Conservation (phyloP, 1,140 invertebrate genomes). For the Papilio polyxenes region DNA sequence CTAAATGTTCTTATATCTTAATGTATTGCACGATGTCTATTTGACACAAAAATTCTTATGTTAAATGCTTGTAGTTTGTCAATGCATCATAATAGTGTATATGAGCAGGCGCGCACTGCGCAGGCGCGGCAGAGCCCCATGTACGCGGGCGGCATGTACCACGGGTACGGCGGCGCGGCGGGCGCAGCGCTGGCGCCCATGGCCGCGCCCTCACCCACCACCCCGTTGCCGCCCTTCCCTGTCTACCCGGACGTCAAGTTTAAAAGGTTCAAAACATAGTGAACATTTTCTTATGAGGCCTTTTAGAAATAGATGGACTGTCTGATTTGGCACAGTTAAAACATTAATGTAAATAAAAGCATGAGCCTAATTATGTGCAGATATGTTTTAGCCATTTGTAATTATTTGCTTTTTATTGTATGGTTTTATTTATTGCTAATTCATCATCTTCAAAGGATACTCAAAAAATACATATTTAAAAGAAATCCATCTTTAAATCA, state of each 20-base stretch:
- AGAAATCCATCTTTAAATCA: too few species aligned
- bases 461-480: too few species aligned
- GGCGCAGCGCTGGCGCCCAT: conserved; percentile 68
- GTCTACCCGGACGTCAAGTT: conserved; percentile 95
- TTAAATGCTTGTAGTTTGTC: not conserved
- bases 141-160: conserved; percentile 77
- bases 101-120: conserved; percentile 37
- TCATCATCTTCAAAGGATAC: too few species aligned
- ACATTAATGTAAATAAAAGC: too few species aligned
- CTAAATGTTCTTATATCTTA: not conserved
- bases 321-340: not conserved
- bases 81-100: conserved; percentile 40
- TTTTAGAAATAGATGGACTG: not conserved
- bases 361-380: too few species aligned
- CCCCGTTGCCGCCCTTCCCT: conserved; percentile 80
- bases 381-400: too few species aligned
- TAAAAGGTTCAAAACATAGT: conserved; percentile 81
- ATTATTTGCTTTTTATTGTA: too few species aligned
- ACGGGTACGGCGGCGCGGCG: conserved; percentile 67
- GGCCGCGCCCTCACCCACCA: conserved; percentile 71
- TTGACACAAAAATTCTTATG: not conserved
- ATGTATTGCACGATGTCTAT: not conserved
- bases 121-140: conserved; percentile 74
- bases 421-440: too few species aligned
- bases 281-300: too few species aligned